Conservation (phyloP, 1,140 invertebrate genomes). For the Drosophila subpulchrella region DNA sequence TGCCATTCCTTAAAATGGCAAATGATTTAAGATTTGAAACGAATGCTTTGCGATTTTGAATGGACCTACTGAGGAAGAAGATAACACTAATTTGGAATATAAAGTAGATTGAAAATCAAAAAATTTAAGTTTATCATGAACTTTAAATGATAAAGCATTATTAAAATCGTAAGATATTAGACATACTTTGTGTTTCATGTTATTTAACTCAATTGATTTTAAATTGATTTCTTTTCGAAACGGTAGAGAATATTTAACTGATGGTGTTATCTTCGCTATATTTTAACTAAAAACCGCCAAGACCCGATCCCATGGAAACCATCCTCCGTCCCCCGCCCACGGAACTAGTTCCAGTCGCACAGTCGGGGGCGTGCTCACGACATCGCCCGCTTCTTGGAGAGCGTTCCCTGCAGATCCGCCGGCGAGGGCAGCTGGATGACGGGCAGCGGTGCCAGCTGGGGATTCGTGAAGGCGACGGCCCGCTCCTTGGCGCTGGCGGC, state of each 20-base stretch:
- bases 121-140: too few species aligned
- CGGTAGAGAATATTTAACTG: neutral
- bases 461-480: constrained; percentile 84
- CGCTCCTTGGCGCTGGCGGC: constrained; percentile 85
- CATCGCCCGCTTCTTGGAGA: constrained; percentile 75
- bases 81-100: too few species aligned
- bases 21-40: too few species aligned
- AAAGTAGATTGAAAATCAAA: too few species aligned
- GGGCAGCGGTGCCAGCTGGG: constrained; percentile 68
- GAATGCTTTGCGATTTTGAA: too few species aligned
- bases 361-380: constrained; percentile 55
- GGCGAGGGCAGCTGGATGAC: constrained; percentile 72
- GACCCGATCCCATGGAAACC: neutral
- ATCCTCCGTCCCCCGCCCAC: neutral
- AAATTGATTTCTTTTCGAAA: neutral
- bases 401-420: constrained; percentile 60
- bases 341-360: constrained; percentile 15
- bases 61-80: too few species aligned
- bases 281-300: neutral
- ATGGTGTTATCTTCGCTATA: neutral
- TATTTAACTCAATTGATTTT: neutral
- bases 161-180: too few species aligned
- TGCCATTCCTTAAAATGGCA: too few species aligned
- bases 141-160: too few species aligned
- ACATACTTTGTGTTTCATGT: neutral